Evolutionary conservation across 2,797 vertebrate genomes (phyloP).

Genomic region (Rhabdomys pumilio): DNA sequence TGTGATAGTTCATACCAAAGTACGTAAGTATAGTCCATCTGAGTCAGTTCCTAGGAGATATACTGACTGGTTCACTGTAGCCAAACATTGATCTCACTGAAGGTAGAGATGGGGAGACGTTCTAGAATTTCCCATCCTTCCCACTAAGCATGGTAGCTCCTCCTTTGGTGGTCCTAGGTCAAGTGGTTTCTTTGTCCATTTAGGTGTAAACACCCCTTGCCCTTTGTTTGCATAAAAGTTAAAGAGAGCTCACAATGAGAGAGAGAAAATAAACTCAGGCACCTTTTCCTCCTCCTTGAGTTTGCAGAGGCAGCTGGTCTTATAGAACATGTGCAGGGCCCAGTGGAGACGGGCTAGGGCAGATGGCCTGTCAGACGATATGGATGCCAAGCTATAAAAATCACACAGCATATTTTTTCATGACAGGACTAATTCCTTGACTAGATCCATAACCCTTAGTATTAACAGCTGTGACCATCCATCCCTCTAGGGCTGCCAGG

Average conservation of each 20-base stretch:
- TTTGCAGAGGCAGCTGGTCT: conserved; percentile 34
- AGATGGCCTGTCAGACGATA: conserved; percentile 57
- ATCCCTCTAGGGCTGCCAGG: background rate
- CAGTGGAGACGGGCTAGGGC: background rate
- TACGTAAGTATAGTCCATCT: background rate
- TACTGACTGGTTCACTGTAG: background rate
- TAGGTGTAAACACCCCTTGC: background rate
- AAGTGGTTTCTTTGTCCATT: background rate
- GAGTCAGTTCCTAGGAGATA: background rate
- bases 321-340: background rate
- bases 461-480: conserved; percentile 47
- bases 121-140: background rate
- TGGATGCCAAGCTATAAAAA: conserved; percentile 40
- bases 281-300: background rate
- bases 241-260: background rate
- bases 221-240: background rate
- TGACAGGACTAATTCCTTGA: conserved; percentile 57
- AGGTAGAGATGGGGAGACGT: background rate
- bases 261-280: background rate
- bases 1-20: background rate
- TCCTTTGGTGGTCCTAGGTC: background rate
- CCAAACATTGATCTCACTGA: background rate
- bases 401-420: conserved; percentile 3
- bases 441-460: background rate
- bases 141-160: too few relatives aligned